Evolutionary conservation across 2,888 invertebrate species (phyloP), one percentile per base, ranked within the genome.

Genomic region (Phragmatobia fuliginosa): DNA sequence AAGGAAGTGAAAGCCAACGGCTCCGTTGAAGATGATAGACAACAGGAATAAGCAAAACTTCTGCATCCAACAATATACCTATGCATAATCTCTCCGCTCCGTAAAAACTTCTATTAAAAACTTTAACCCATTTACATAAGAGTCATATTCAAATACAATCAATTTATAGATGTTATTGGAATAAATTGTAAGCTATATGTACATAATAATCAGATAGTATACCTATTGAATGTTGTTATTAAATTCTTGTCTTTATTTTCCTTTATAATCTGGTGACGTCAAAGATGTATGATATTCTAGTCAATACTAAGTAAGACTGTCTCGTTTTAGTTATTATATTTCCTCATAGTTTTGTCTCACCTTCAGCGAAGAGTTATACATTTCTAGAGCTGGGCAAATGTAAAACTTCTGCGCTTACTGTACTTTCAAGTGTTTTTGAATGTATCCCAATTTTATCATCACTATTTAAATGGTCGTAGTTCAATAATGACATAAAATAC

Each of bases 341-440:
- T 77, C 78, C 72, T 70, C 68, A 67, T 73, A 76, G 77, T 76
- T 80, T 79, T 79, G 70, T 75, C 65, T 66, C 72, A 36, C 74
- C 70, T 83, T 77, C 75, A 74, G 91, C 90, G 92, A 93, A 91
- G 88, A 88, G 89, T 92, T 92, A 78, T 93, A 93, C 93, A 93
- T 94, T 94, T 92, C 85, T 76, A 82, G 91, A 94, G 94, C 94
- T 94, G 94, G 94, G 94, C 82, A 92, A 94, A 94, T 94, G 94
- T 94, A 92, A 86, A 91, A 91, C 89, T 88, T 76, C 87, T 91
- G 91, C 91, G 90, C 90, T 87, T 76, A 59, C 74, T 66, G 61
- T 77, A 77, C 66, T 67, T 69, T 66, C 76, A 77, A 67, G 62
- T 84, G 28, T 2, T 56, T 71, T 65, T 52, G 25, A 59, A 67